Evolutionary conservation across 2,797 vertebrate species (phyloP).

Genomic region (Neomorphus geoffroyi): DNA sequence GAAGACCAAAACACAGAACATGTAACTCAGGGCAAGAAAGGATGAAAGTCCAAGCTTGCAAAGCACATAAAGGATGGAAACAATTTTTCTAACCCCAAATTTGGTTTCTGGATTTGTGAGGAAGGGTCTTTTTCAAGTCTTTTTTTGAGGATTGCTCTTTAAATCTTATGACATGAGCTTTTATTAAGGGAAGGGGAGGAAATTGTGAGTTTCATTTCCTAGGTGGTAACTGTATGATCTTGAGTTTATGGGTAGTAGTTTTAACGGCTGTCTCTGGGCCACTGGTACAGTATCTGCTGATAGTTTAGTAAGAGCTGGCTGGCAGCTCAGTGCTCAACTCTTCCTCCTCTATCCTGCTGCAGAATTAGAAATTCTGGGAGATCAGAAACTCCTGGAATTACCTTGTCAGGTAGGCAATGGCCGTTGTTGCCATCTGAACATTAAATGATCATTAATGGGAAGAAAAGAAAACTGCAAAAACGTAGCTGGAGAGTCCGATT

Average conservation of each 20-base stretch:
- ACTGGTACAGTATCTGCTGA: neutral
- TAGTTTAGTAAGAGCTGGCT: neutral
- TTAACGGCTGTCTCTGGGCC: neutral
- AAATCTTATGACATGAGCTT: neutral
- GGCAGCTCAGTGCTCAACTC: neutral
- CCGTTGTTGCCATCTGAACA: neutral
- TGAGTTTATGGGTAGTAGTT: neutral
- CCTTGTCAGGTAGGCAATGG: neutral
- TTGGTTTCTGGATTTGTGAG: slow-evolving; percentile 32
- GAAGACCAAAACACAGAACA: neutral
- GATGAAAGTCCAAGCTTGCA: neutral
- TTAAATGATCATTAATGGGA: neutral
- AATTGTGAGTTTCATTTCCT: slow-evolving; percentile 1
- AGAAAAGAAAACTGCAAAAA: neutral
- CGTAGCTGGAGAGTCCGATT: neutral
- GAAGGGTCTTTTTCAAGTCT: neutral
- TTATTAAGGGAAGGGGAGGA: neutral
- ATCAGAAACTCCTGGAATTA: slow-evolving; percentile 6
- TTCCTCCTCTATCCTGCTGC: neutral
- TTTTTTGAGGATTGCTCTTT: neutral
- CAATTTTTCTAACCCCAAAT: neutral
- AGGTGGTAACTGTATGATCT: neutral
- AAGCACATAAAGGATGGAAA: neutral
- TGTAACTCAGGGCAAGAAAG: neutral
- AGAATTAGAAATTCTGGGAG: neutral